Percentiles rank a stretch among this genome's conserved stretches.
phyloP scores from a whole-genome alignment of 64 coral and sea anemone species.

The Dendronephthya gigantea region DNA sequence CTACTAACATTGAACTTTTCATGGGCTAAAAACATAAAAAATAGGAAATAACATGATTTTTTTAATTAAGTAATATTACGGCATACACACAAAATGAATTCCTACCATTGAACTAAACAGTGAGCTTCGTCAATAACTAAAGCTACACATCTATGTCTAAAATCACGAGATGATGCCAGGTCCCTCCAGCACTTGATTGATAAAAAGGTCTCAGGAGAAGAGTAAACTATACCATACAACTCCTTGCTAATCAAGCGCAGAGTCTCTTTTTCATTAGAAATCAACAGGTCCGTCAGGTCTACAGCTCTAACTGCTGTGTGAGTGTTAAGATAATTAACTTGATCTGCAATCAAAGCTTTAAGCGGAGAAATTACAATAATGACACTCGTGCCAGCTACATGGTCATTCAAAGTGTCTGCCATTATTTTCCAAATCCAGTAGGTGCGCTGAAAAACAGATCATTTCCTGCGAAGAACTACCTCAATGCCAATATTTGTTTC shows the following conservation, averaged over 20 bases:
- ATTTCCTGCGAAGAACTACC: neutral
- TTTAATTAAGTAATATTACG: neutral
- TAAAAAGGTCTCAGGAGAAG: neutral
- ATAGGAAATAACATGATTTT: no score
- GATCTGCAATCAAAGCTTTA: neutral
- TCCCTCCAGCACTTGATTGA: neutral
- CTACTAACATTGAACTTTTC: no score
- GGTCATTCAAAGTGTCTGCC: neutral
- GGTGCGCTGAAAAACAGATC: neutral
- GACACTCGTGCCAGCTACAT: neutral
- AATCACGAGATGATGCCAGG: neutral
- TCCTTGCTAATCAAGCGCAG: neutral
- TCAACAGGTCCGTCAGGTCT: neutral
- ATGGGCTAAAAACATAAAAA: no score
- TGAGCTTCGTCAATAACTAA: constrained; percentile 6
- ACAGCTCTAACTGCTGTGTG: neutral
- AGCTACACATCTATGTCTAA: neutral
- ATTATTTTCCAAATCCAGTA: neutral
- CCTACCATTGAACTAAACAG: constrained; percentile 4
- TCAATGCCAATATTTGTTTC: neutral
- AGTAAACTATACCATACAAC: neutral
- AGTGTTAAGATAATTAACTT: neutral
- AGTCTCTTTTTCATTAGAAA: neutral
- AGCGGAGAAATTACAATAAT: neutral
- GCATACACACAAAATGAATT: neutral